These are phyloP conservation scores for Esperia sulphurella DNA, from an alignment of 2,888 invertebrate species.

Conservation along the genomic window DNA sequence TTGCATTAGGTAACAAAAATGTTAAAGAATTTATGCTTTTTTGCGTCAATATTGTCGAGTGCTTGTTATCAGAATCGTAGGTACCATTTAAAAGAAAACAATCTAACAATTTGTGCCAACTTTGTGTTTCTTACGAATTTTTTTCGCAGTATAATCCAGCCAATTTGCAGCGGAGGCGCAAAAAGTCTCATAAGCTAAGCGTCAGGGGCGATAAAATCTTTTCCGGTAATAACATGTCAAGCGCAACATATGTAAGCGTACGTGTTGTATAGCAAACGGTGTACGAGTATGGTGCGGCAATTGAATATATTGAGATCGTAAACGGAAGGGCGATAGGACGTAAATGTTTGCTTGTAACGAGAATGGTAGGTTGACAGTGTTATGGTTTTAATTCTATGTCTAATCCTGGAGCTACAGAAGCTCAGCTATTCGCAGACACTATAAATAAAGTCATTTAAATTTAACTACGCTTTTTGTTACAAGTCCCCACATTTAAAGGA, in stretches of 20 bases:
- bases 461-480: no score
- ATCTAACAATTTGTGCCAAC: background rate
- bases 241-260: constrained; percentile 7
- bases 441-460: no score
- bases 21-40: no score
- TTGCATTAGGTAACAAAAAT: no score
- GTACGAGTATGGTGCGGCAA: constrained; percentile 1
- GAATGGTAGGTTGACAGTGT: no score
- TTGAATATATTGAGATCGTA: constrained; percentile 17
- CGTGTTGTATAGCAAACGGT: background rate
- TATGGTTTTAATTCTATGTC: no score
- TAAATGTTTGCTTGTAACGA: background rate
- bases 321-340: background rate
- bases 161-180: constrained; percentile 14
- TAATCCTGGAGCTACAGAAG: no score
- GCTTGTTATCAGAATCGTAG: no score
- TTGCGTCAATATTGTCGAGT: no score
- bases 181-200: constrained; percentile 16
- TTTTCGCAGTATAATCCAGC: constrained; percentile 14
- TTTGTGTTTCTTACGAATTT: background rate
- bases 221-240: constrained; percentile 18
- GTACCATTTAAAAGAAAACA: background rate
- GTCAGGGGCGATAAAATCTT: constrained; percentile 19
- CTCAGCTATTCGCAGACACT: no score
- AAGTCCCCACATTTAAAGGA: no score